Evolutionary conservation across 2,888 invertebrate genomes (phyloP), one percentile per base, ranked within the genome.

Genomic region (Sabatieria punctata): DNA sequence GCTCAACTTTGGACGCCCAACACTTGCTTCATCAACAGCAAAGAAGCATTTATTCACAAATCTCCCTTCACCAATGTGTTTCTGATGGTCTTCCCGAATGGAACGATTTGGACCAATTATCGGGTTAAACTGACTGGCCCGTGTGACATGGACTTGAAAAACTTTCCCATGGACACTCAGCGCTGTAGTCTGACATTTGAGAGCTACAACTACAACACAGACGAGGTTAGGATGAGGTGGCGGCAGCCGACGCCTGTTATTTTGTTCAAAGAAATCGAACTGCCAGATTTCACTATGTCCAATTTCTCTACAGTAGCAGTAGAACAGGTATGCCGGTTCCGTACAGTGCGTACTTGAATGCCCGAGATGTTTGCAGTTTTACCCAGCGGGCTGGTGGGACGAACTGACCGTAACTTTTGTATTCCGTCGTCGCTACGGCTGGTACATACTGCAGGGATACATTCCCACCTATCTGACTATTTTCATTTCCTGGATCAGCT

Each of bases 401-500:
- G 63, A 63, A 40, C 49, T 63, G 38, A 60, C 60, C 8, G 62
- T 60, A 11, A 55, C 54, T 23, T 64, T 63, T 45, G 43, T 55
- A 1, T 64, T 63, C 49, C 48, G 56, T 21, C 48, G 63, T 36
- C 50, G 62, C 33, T 63, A 63, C 48, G 62, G 62, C 23, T 63
- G 63, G 63, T 63, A 63, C 52, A 49, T 63, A 2, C 51, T 63
- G 15, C 63, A 63, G 51, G 63, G 60, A 18, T 63, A 60, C 51
- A 60, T 64, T 41, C 63, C 63, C 21, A 62, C 62, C 13, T 63
- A 63, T 45, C 55, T 63, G 56, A 61, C 60, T 4, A 53, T 63
- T 45, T 63, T 64, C 55, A 63, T 64, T 21, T 60, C 60, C 4
- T 63, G 63, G 63, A 64, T 63, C 43, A 59, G 61, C 18, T 63